phyloP scores from a whole-genome alignment of 2,888 invertebrate species.

The Microctonus brassicae region DNA sequence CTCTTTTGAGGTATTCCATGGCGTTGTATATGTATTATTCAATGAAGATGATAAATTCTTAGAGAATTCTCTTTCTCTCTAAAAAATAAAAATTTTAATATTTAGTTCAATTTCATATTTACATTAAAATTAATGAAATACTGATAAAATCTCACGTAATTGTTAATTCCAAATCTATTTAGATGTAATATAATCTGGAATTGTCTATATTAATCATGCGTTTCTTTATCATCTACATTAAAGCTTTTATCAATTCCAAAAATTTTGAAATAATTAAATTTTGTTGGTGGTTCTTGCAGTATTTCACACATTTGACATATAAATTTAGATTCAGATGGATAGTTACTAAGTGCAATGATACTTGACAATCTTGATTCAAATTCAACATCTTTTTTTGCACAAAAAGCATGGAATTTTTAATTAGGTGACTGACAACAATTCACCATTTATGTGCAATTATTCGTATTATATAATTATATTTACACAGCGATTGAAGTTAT shows the following conservation, averaged over 20 bases:
- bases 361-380: conserved; percentile 19
- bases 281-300: conserved; percentile 74
- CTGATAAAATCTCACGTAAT: conserved; percentile 71
- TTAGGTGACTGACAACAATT: neutral
- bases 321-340: conserved; percentile 70
- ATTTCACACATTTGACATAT: conserved; percentile 79
- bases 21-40: conserved; percentile 89
- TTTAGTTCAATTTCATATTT: conserved; percentile 8
- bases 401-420: conserved; percentile 29
- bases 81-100: conserved; percentile 69
- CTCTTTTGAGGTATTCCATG: conserved; percentile 83
- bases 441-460: neutral
- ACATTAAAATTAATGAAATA: neutral
- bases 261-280: conserved; percentile 83
- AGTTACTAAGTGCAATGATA: conserved; percentile 69
- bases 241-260: conserved; percentile 79
- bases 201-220: conserved; percentile 80
- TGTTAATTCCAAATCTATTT: conserved; percentile 87
- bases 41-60: conserved; percentile 88
- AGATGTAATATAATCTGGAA: conserved; percentile 90
- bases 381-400: conserved; percentile 26
- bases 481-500: conserved; percentile 9
- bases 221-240: conserved; percentile 75
- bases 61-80: conserved; percentile 84
- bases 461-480: no score